Evolutionary conservation across 2,797 vertebrate species (phyloP), one percentile per base, ranked within the genome.

Genomic region (Lindbergichthys nudifrons): DNA sequence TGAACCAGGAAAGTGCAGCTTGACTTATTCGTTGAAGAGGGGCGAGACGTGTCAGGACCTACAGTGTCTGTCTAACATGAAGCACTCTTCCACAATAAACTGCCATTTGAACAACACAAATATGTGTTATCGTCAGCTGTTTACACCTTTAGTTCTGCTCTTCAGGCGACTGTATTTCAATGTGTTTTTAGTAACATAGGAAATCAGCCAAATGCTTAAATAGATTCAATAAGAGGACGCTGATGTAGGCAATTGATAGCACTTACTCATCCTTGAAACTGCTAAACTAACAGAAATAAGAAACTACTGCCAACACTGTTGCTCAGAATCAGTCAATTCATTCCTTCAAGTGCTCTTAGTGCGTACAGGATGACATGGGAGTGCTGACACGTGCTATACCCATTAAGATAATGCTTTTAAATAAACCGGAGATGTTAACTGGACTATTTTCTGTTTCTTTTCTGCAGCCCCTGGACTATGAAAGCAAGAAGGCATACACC

Each of bases 401-500:
- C 14, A 36, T 43, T 62, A 21, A 3, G 0, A n/a, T 54, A 12
- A 65, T n/a, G 16, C 39, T 52, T 42, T 5, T 18, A 68, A 68
- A 60, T 60, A 16, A 70, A 47, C 45, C 21, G 3, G 50, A 11
- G 62, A 62, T 45, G 11, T 56, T 39, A 69, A 78, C 19, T 43
- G 5, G n/a, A 0, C 10, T 69, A 1, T 21, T 43, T 43, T 67
- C 2, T 75, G 7, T 54, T 32, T 36, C 48, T 7, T 63, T 58
- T 47, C 65, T 45, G 0, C 72, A 99, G 98, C 95, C 96, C 0
- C 79, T 99, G 90, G 98, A 99, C 87, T 99, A 97, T 58, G 98
- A 99, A 93, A 96, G 93, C 0, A 99, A 99, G 93, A 98, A 99
- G 81, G 96, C 97, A 0, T 99, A 99, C 60, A 98, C 97, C 65